A percentile compares a stretch with the other conserved stretches of the same genome.
Evolutionary conservation across 2,113 vertebrate genomes (phyloP).

Genomic region (Eudyptes chrysolophus): DNA sequence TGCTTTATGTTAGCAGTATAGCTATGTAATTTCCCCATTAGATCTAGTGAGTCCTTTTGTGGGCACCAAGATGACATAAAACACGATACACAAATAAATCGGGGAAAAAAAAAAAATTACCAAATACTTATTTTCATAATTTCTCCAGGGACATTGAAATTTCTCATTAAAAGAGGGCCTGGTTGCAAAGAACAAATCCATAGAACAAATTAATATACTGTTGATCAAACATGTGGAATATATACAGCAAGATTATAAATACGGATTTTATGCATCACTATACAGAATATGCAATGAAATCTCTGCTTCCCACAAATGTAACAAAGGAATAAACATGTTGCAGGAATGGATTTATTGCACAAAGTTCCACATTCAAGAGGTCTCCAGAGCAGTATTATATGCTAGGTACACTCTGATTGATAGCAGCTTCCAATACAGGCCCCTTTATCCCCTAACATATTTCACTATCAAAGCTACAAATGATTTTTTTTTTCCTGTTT

Average conservation of each 20-base stretch:
- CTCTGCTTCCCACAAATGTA: neutral
- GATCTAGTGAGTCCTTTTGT: neutral
- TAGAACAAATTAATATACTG: conserved; percentile 4
- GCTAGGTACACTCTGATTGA: conserved; percentile 17
- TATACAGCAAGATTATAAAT: conserved; percentile 7
- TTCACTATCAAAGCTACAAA: neutral
- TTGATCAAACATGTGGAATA: neutral
- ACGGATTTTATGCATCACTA: neutral
- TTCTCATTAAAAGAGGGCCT: neutral
- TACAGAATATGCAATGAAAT: neutral
- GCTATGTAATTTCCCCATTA: neutral
- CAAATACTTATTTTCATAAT: neutral
- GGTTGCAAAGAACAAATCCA: neutral
- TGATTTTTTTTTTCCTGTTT: neutral
- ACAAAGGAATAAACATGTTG: conserved; percentile 32
- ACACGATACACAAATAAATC: neutral
- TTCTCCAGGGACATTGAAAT: neutral
- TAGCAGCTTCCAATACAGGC: neutral
- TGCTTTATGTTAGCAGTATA: neutral
- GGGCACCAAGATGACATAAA: neutral
- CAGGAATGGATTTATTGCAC: conserved; percentile 24
- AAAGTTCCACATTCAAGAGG: conserved; percentile 12
- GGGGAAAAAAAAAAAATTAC: neutral
- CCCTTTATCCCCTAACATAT: neutral
- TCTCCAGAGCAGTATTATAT: conserved; percentile 16